Evolutionary conservation across 1,140 invertebrate genomes (phyloP).

Genomic region (Solenopsis fugax): DNA sequence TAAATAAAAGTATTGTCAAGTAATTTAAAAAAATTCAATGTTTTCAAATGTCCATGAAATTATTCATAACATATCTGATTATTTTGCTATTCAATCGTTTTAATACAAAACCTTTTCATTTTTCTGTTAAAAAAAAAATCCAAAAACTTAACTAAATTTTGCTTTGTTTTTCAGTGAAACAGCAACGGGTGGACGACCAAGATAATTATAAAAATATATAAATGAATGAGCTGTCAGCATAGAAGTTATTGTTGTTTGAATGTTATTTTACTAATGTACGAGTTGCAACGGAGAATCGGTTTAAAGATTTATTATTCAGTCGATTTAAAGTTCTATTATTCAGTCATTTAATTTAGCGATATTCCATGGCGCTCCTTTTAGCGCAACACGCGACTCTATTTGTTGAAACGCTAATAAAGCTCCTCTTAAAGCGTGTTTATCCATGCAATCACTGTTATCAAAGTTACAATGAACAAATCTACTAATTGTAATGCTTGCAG

Average conservation of each 20-base stretch:
- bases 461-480: not conserved
- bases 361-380: not conserved
- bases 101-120: not conserved
- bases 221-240: not conserved
- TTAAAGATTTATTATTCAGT: not conserved
- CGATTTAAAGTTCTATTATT: not conserved
- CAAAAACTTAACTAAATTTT: not conserved
- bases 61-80: not conserved
- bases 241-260: not conserved
- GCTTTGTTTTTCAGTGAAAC: not conserved
- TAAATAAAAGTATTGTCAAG: not conserved
- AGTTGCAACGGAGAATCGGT: not conserved
- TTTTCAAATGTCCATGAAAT: not conserved
- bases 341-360: not conserved
- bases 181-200: not conserved
- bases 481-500: not conserved
- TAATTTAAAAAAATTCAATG: not conserved
- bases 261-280: conserved; percentile 5
- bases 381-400: not conserved
- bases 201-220: not conserved
- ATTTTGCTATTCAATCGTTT: not conserved
- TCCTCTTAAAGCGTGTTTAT: not conserved
- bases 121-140: not conserved
- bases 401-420: not conserved
- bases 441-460: not conserved